Percentiles rank a stretch among this genome's conserved stretches.
Evolutionary conservation across 2,797 vertebrate genomes (phyloP).

Genomic region (Gadopsis marmoratus): DNA sequence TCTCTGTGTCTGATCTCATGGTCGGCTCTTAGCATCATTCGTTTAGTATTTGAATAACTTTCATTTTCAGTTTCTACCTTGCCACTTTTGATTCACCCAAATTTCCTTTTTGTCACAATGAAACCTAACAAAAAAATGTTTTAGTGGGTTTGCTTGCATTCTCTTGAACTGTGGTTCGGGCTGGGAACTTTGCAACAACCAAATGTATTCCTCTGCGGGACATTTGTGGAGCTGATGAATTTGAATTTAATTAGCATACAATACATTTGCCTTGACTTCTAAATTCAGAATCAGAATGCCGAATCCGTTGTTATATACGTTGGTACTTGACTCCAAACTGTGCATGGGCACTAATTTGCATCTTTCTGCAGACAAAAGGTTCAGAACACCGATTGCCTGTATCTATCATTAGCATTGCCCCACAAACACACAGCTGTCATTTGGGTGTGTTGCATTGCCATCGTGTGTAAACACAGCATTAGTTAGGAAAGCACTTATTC

Average conservation of each 20-base stretch:
- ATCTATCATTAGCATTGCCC: background rate
- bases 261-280: background rate
- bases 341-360: background rate
- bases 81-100: background rate
- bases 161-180: background rate
- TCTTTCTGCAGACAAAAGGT: background rate
- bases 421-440: background rate
- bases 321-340: background rate
- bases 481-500: background rate
- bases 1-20: conserved; percentile 1
- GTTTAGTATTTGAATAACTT: background rate
- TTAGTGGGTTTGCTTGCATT: background rate
- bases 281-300: background rate
- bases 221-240: background rate
- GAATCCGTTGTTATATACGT: background rate
- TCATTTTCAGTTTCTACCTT: conserved; percentile 4
- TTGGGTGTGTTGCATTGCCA: background rate
- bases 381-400: too few species aligned
- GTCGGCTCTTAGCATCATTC: background rate
- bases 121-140: background rate
- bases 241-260: background rate
- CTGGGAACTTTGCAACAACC: background rate
- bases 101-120: background rate
- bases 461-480: background rate
- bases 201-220: background rate